Evolutionary conservation across 2,888 invertebrate species (phyloP).

Genomic region (Acanthosepion lycidas): DNA sequence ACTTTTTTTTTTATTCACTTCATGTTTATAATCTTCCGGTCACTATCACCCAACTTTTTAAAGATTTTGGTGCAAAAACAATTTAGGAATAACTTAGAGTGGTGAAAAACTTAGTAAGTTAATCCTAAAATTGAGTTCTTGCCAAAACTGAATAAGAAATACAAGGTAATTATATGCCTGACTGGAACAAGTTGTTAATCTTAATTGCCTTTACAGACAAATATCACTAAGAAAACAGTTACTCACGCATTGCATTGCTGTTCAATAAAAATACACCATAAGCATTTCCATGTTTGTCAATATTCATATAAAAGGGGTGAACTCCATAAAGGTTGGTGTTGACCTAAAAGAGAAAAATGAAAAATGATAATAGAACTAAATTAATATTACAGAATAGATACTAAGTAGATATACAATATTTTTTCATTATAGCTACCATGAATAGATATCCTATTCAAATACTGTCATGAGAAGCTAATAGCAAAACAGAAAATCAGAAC

Average conservation of each 20-base stretch:
- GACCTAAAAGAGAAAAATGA: conserved; percentile 47
- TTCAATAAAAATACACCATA: conserved; percentile 84
- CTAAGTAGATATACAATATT: too few species aligned
- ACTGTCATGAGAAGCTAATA: too few species aligned
- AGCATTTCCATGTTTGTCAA: conserved; percentile 76
- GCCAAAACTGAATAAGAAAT: neutral
- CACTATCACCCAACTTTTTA: too few species aligned
- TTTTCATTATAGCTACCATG: too few species aligned
- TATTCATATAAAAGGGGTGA: conserved; percentile 86
- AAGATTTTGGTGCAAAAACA: too few species aligned
- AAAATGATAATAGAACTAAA: neutral
- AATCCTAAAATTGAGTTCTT: neutral
- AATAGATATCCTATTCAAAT: too few species aligned
- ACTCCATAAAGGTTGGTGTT: conserved; percentile 82
- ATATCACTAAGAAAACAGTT: neutral
- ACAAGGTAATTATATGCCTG: neutral
- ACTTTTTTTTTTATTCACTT: too few species aligned
- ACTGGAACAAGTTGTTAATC: neutral
- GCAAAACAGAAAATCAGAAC: too few species aligned
- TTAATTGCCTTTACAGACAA: neutral
- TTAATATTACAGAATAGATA: neutral
- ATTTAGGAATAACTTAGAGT: too few species aligned
- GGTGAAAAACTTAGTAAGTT: too few species aligned
- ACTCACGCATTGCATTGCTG: conserved; percentile 75
- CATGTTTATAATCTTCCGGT: too few species aligned